Evolutionary conservation across 2,113 vertebrate species (phyloP).

Genomic region (Sorex araneus): DNA sequence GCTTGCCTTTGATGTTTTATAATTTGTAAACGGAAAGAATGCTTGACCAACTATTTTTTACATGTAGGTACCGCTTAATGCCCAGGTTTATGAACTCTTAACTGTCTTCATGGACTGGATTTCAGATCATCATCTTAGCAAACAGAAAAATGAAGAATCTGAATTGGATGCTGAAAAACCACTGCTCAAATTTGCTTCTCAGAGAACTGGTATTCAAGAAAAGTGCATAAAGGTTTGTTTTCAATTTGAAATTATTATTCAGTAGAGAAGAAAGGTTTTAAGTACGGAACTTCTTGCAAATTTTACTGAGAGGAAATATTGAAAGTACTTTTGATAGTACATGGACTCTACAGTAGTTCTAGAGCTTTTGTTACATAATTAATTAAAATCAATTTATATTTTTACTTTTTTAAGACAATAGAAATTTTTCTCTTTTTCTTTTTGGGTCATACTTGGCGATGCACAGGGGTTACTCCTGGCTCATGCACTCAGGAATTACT

Average conservation of each 20-base stretch:
- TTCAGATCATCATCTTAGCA: conserved; percentile 88
- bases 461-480: no score
- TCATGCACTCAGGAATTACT: no score
- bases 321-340: conserved; percentile 51
- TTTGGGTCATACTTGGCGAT: no score
- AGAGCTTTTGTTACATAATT: not conserved
- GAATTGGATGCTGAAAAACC: conserved; percentile 76
- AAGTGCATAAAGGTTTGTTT: conserved; percentile 92
- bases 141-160: conserved; percentile 82
- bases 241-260: conserved; percentile 33
- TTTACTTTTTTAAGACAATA: conserved; percentile 38
- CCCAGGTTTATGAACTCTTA: conserved; percentile 89
- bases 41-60: conserved; percentile 64
- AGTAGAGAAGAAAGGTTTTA: not conserved
- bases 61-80: conserved; percentile 86
- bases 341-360: not conserved
- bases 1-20: conserved; percentile 48
- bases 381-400: conserved; percentile 41
- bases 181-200: conserved; percentile 61
- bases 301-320: conserved; percentile 33
- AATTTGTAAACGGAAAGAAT: conserved; percentile 36
- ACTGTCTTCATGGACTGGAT: conserved; percentile 93
- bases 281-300: not conserved
- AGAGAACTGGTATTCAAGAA: conserved; percentile 85
- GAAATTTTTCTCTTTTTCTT: no score